A percentile compares a stretch with the other conserved stretches of the same genome.
These are phyloP conservation scores for Scomber japonicus DNA, from an alignment of 2,113 vertebrate species.

Conservation along the genomic window DNA sequence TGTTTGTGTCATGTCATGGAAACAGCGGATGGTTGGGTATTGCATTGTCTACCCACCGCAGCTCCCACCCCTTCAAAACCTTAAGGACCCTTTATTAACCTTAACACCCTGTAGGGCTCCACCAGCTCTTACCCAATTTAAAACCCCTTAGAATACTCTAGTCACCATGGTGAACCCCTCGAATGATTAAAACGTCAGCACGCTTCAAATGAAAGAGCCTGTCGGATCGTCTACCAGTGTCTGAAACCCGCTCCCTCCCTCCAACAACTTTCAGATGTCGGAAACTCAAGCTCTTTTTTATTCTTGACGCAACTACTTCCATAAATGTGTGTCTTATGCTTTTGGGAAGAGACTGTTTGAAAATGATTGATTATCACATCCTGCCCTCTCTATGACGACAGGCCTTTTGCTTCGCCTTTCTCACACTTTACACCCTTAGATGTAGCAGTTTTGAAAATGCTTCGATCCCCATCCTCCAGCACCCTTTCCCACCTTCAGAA, in stretches of 20 bases:
- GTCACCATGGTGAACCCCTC: too few species aligned
- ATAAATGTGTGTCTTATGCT: too few species aligned
- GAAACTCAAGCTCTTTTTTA: too few species aligned
- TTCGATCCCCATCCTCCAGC: too few species aligned
- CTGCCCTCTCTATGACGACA: too few species aligned
- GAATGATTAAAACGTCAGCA: not conserved
- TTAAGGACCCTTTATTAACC: not conserved
- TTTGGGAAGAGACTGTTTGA: too few species aligned
- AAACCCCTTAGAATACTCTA: not conserved
- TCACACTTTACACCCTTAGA: not conserved
- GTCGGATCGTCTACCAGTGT: too few species aligned
- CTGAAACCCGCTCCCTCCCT: too few species aligned
- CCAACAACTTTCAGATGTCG: too few species aligned
- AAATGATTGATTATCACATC: too few species aligned
- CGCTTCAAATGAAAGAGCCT: not conserved
- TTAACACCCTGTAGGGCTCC: not conserved
- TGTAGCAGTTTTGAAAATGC: not conserved
- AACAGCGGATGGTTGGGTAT: not conserved
- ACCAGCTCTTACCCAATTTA: not conserved
- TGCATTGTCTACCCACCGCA: not conserved
- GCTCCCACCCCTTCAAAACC: not conserved
- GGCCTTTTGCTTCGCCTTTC: too few species aligned
- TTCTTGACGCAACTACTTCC: too few species aligned
- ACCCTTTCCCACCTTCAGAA: not conserved
- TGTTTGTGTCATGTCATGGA: constrained; percentile 28